phyloP scores from a whole-genome alignment of 1,140 invertebrate species.

The Drosophila carrolli region DNA sequence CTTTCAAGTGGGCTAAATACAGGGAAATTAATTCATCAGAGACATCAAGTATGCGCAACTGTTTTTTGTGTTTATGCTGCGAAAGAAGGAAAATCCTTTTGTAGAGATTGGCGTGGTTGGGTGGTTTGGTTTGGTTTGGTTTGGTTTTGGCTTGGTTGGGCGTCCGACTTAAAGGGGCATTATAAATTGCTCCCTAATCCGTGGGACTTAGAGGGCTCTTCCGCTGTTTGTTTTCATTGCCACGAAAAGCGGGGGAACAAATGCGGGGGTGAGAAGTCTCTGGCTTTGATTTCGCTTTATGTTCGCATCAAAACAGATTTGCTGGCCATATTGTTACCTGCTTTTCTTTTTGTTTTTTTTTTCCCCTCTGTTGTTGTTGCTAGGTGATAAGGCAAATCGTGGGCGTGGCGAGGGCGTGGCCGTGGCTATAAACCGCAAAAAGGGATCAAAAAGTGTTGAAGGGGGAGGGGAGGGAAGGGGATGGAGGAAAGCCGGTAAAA shows the following conservation, averaged over 20 bases:
- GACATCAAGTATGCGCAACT: background rate
- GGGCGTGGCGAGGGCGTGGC: background rate
- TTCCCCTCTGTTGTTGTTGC: conserved; percentile 24
- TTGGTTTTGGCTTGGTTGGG: conserved; percentile 9
- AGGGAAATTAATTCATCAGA: background rate
- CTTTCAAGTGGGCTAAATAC: background rate
- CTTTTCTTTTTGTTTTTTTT: background rate
- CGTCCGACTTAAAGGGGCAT: conserved; percentile 39
- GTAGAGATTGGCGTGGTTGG: background rate
- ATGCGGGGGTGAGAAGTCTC: conserved; percentile 16
- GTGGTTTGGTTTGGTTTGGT: background rate
- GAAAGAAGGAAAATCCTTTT: conserved; percentile 13
- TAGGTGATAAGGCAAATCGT: conserved; percentile 51
- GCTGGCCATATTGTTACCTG: conserved; percentile 31
- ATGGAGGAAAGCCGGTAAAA: conserved; percentile 2
- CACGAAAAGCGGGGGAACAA: conserved; percentile 7
- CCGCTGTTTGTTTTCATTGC: conserved; percentile 43
- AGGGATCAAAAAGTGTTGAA: conserved; percentile 13
- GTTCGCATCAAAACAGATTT: conserved; percentile 40
- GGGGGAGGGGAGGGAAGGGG: background rate
- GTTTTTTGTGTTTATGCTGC: background rate
- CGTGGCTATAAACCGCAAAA: conserved; percentile 23
- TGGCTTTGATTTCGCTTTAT: conserved; percentile 44
- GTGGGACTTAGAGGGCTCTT: conserved; percentile 10
- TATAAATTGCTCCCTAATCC: conserved; percentile 51